Percentiles rank a stretch among this genome's conserved stretches.
Evolutionary conservation across 2,113 vertebrate species (phyloP).

Genomic region (Megaceryle torquata): DNA sequence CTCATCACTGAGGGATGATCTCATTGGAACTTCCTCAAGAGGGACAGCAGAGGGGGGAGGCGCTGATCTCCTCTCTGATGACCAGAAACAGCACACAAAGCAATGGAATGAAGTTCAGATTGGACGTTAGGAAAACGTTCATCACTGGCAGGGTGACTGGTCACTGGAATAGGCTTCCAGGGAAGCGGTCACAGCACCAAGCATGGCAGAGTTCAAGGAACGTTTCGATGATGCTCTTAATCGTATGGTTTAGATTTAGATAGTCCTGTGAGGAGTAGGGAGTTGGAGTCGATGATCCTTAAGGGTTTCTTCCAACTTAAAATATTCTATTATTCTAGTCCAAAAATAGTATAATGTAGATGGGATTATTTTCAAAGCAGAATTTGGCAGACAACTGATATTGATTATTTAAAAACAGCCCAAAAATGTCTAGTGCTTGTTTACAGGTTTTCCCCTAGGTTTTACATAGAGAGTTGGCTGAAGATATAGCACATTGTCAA

Average conservation of each 20-base stretch:
- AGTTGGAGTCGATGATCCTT: not conserved
- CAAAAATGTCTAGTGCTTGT: not conserved
- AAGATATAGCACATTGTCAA: not conserved
- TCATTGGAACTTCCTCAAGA: not conserved
- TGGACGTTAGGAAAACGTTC: not conserved
- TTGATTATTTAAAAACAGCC: not conserved
- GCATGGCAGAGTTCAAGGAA: not conserved
- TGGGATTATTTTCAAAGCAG: constrained; percentile 6
- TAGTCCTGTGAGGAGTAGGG: not conserved
- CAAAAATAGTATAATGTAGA: not conserved
- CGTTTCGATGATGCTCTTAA: not conserved
- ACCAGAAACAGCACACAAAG: accelerated
- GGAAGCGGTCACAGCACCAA: not conserved
- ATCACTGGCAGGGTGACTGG: not conserved
- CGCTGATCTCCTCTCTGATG: not conserved
- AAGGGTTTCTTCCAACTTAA: not conserved
- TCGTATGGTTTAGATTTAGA: not conserved
- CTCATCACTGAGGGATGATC: not conserved
- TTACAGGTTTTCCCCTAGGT: not conserved
- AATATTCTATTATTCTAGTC: not conserved
- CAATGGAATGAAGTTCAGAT: not conserved
- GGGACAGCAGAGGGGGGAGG: not conserved
- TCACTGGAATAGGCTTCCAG: not conserved
- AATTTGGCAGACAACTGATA: not conserved
- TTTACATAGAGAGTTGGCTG: not conserved